These are phyloP conservation scores for Caracal caracal DNA, from an alignment of 2,113 vertebrate species.

Conservation along the genomic window DNA sequence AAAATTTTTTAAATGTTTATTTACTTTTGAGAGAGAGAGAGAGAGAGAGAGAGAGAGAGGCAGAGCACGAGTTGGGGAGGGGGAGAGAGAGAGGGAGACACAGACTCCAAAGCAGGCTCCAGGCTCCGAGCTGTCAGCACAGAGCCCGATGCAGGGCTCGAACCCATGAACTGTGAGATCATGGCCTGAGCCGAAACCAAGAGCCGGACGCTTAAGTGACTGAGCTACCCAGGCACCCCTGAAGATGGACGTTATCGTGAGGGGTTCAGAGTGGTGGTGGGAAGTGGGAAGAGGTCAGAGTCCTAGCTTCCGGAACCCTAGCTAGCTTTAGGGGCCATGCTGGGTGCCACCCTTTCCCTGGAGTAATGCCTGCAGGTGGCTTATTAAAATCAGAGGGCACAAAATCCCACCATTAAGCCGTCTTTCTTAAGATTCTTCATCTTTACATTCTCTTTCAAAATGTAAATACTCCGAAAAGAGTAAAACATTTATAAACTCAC, in stretches of 20 bases:
- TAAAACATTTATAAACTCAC: constrained; percentile 12
- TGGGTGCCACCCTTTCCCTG: not conserved
- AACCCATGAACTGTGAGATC: too few relatives aligned
- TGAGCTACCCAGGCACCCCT: not conserved
- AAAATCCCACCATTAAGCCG: not conserved
- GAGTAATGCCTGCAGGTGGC: not conserved
- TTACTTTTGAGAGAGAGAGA: too few relatives aligned
- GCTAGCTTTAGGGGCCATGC: not conserved
- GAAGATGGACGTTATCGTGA: not conserved
- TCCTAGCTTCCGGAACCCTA: not conserved
- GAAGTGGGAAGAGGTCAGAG: not conserved
- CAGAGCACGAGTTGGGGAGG: too few relatives aligned
- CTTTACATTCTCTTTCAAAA: constrained; percentile 9
- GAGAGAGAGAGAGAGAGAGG: too few relatives aligned
- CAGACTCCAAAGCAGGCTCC: too few relatives aligned
- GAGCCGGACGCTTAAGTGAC: too few relatives aligned
- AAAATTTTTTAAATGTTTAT: too few relatives aligned
- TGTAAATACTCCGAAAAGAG: not conserved
- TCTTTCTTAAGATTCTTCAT: not conserved
- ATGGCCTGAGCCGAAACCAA: too few relatives aligned
- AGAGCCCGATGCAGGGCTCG: too few relatives aligned
- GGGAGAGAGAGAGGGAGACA: too few relatives aligned
- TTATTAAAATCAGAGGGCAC: not conserved
- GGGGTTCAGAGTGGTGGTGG: not conserved
- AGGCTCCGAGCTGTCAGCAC: too few relatives aligned